Conservation (phyloP, 2,113 vertebrate species). For the Pseudorhombus dupliciocellatus region DNA sequence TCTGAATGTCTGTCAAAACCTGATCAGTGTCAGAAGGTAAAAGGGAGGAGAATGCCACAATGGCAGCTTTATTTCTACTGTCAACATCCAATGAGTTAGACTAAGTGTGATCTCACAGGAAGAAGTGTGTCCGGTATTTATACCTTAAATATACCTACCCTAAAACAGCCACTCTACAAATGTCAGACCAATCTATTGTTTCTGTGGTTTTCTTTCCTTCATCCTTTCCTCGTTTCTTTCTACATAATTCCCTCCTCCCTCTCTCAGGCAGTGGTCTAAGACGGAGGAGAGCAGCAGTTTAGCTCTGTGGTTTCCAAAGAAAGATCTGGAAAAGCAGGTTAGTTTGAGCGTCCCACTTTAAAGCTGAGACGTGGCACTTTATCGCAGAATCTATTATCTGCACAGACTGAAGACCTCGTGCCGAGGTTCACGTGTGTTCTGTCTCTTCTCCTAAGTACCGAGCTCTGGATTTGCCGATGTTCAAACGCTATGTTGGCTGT, state of each 20-base stretch:
- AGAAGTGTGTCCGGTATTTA: no score
- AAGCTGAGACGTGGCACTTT: not conserved
- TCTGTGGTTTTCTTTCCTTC: not conserved
- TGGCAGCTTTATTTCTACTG: no score
- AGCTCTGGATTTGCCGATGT: slow-evolving; percentile 86
- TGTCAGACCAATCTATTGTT: no score
- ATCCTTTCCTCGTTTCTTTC: no score
- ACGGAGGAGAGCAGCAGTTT: slow-evolving; percentile 88
- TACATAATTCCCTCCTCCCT: not conserved
- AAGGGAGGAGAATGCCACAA: no score
- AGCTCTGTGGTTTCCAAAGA: slow-evolving; percentile 90
- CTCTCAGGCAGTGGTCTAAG: slow-evolving; percentile 88
- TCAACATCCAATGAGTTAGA: no score
- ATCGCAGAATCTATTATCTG: not conserved
- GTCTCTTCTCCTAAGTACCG: slow-evolving; percentile 84
- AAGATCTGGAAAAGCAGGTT: slow-evolving; percentile 93
- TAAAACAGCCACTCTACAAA: no score
- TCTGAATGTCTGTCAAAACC: no score
- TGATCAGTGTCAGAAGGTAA: no score
- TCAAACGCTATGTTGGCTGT: slow-evolving; percentile 89
- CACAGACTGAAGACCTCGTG: not conserved
- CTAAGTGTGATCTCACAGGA: no score
- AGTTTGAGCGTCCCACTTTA: slow-evolving; percentile 35
- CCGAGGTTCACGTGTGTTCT: not conserved
- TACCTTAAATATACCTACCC: no score